phyloP scores from a whole-genome alignment of 2,888 invertebrate genomes.

The Drymonia ruficornis region DNA sequence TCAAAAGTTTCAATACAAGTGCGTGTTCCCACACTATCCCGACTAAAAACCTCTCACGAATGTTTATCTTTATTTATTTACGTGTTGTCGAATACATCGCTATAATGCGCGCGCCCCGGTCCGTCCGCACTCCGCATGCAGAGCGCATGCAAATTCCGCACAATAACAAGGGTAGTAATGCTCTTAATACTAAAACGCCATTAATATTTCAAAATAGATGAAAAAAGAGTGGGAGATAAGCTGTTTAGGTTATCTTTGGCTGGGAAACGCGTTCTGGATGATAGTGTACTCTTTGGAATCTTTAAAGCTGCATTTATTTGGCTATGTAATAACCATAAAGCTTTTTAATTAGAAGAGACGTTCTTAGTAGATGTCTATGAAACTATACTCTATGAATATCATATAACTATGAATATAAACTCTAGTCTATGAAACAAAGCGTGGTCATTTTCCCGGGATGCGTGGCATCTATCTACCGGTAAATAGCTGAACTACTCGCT shows the following conservation, averaged over 20 bases:
- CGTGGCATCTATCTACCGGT: too few relatives aligned
- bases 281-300: conserved; percentile 12
- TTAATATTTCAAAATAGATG: conserved; percentile 82
- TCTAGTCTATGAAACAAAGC: too few relatives aligned
- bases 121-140: conserved; percentile 64
- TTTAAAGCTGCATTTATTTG: not conserved
- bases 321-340: too few relatives aligned
- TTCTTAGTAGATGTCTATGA: too few relatives aligned
- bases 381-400: too few relatives aligned
- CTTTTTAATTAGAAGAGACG: too few relatives aligned
- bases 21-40: conserved; percentile 15
- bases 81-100: conserved; percentile 77
- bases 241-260: conserved; percentile 43
- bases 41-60: conserved; percentile 21
- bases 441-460: too few relatives aligned
- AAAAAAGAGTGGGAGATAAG: conserved; percentile 60
- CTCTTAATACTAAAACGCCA: conserved; percentile 77
- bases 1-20: not conserved
- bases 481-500: too few relatives aligned
- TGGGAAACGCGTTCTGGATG: conserved; percentile 42
- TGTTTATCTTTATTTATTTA: conserved; percentile 81
- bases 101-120: conserved; percentile 69
- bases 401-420: too few relatives aligned
- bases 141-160: conserved; percentile 72
- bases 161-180: conserved; percentile 79